Evolutionary conservation across 2,888 invertebrate genomes (phyloP).

Genomic region (Allophyes oxyacanthae): DNA sequence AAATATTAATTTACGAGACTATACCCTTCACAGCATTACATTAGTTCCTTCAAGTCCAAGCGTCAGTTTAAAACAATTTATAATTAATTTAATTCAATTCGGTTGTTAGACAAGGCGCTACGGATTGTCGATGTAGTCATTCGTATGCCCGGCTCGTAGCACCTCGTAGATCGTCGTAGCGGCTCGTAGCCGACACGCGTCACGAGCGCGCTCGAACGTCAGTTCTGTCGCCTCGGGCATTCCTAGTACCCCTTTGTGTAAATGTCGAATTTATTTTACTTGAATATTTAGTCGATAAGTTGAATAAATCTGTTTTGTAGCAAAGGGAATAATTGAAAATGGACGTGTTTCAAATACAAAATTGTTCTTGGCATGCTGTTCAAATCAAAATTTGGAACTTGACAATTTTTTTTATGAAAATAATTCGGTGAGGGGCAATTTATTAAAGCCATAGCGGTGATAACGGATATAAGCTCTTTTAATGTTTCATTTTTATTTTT

Average conservation of each 20-base stretch:
- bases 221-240: constrained; percentile 56
- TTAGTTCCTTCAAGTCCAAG: constrained; percentile 14
- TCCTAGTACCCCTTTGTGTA: constrained; percentile 53
- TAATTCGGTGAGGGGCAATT: no score
- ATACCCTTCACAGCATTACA: no score
- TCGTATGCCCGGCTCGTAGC: constrained; percentile 59
- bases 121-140: constrained; percentile 51
- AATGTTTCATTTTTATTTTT: no score
- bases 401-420: no score
- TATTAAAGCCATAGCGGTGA: no score
- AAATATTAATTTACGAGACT: no score
- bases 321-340: constrained; percentile 36
- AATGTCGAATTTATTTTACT: constrained; percentile 49
- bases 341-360: constrained; percentile 29
- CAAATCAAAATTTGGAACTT: no score
- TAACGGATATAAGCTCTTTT: no score
- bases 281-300: constrained; percentile 46
- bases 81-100: constrained; percentile 55
- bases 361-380: no score
- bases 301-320: constrained; percentile 36
- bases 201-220: constrained; percentile 52
- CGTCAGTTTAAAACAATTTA: constrained; percentile 37
- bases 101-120: constrained; percentile 38
- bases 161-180: constrained; percentile 55
- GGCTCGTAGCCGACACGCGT: constrained; percentile 60